A percentile compares a stretch with the other conserved stretches of the same genome.
Conservation (phyloP, 2,888 invertebrate genomes). For the Cenopis cana region DNA sequence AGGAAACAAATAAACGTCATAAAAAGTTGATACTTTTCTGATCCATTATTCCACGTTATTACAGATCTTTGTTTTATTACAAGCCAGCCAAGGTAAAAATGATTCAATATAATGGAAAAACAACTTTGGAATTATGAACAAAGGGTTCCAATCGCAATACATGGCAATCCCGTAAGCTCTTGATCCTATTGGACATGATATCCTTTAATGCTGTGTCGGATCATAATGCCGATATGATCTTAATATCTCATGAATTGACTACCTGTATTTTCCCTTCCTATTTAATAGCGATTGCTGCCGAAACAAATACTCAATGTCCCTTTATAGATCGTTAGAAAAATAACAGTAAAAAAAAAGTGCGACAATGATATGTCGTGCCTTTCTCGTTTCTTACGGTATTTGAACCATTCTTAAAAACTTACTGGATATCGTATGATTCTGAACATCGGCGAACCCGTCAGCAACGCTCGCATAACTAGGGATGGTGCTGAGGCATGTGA, state of each 20-base stretch:
- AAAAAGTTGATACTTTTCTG: conserved; percentile 30
- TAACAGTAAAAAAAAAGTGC: background rate
- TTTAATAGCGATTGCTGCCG: background rate
- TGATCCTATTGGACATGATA: conserved; percentile 38
- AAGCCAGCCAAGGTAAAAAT: conserved; percentile 1
- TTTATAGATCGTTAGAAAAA: background rate
- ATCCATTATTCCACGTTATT: conserved; percentile 28
- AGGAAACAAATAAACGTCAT: background rate
- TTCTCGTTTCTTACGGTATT: too few relatives aligned
- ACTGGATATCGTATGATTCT: conserved; percentile 90
- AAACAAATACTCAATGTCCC: background rate
- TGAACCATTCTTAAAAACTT: conserved; percentile 56
- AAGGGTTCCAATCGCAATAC: background rate
- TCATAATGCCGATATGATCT: conserved; percentile 31
- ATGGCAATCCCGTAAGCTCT: conserved; percentile 7
- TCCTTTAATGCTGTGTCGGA: conserved; percentile 37
- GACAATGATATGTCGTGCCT: too few relatives aligned
- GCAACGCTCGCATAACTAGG: conserved; percentile 89
- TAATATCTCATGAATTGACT: conserved; percentile 21
- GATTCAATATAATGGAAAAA: conserved; percentile 5
- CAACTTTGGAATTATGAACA: conserved; percentile 1
- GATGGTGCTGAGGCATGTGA: conserved; percentile 92
- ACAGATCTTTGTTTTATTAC: conserved; percentile 37
- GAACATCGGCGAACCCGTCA: conserved; percentile 90
- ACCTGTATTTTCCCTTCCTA: background rate